Percentiles rank a stretch among this genome's conserved stretches.
These are phyloP conservation scores for Lipophrys pholis DNA, from an alignment of 2,113 vertebrate genomes.

Conservation along the genomic window DNA sequence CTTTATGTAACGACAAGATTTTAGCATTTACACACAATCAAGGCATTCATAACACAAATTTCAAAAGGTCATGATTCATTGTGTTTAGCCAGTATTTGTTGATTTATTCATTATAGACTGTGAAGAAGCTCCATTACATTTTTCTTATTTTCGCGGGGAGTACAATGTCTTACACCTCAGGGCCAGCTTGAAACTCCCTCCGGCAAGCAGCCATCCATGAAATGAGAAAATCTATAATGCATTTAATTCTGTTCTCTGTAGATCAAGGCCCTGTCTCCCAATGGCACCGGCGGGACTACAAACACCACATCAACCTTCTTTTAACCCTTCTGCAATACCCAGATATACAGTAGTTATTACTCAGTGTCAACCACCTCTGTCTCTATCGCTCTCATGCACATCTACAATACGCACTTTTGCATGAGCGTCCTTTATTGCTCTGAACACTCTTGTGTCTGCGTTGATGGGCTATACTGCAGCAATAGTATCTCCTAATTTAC, in stretches of 20 bases:
- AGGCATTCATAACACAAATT: neutral
- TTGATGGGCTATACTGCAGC: neutral
- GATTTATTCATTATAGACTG: slow-evolving; percentile 39
- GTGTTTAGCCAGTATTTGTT: slow-evolving; percentile 13
- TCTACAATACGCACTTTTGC: neutral
- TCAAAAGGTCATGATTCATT: slow-evolving; percentile 1
- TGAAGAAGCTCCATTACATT: slow-evolving; percentile 35
- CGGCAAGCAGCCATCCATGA: slow-evolving; percentile 77
- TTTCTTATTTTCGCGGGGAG: slow-evolving; percentile 12
- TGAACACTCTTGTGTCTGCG: slow-evolving; percentile 2
- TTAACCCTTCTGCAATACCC: slow-evolving; percentile 26
- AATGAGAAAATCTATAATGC: slow-evolving; percentile 83
- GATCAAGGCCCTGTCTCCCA: slow-evolving; percentile 58
- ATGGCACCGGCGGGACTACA: slow-evolving; percentile 30
- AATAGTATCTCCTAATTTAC: neutral
- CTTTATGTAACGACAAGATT: neutral
- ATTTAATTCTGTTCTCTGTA: slow-evolving; percentile 75
- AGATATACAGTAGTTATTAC: slow-evolving; percentile 36
- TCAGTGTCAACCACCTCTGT: slow-evolving; percentile 15
- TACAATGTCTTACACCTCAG: slow-evolving; percentile 40
- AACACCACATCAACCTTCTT: slow-evolving; percentile 49
- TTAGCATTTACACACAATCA: neutral
- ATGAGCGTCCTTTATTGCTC: slow-evolving; percentile 4
- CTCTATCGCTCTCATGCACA: neutral
- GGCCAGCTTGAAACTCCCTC: slow-evolving; percentile 46